Evolutionary conservation across 2,888 invertebrate species (phyloP).

Genomic region (Cryptops parisi): DNA sequence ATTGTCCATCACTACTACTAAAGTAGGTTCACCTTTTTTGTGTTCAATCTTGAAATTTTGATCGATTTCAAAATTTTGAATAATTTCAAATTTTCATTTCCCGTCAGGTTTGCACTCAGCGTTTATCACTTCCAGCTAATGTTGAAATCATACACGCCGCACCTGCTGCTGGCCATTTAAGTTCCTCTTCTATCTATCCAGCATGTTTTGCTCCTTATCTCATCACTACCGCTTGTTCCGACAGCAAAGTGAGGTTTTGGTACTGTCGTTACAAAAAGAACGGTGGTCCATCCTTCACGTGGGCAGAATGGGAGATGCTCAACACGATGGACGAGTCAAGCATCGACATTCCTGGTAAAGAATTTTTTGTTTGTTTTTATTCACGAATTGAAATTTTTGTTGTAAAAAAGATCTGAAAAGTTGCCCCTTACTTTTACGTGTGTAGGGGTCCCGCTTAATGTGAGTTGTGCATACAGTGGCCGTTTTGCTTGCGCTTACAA

Average conservation of each 20-base stretch:
- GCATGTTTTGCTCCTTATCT: conserved; percentile 98
- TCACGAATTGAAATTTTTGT: background rate
- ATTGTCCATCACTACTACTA: conserved; percentile 71
- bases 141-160: conserved; percentile 87
- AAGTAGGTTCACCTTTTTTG: no score
- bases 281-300: conserved; percentile 41
- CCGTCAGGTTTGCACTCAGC: conserved; percentile 62
- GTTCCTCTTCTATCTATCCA: conserved; percentile 95
- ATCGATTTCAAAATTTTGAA: no score
- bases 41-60: no score
- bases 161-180: conserved; percentile 90
- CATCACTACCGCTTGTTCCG: conserved; percentile 87
- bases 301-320: conserved; percentile 84
- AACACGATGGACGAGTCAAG: conserved; percentile 48
- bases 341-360: conserved; percentile 55
- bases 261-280: conserved; percentile 25
- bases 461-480: conserved; percentile 95
- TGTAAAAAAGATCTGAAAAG: background rate
- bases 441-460: conserved; percentile 67
- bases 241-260: conserved; percentile 59
- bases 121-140: conserved; percentile 69
- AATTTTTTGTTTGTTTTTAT: background rate
- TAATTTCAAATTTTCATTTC: background rate
- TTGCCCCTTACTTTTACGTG: background rate
- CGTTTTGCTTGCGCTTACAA: conserved; percentile 96